Percentiles rank a stretch among this genome's conserved stretches.
phyloP scores from a whole-genome alignment of 2,888 invertebrate genomes.

The Patella caerulea region DNA sequence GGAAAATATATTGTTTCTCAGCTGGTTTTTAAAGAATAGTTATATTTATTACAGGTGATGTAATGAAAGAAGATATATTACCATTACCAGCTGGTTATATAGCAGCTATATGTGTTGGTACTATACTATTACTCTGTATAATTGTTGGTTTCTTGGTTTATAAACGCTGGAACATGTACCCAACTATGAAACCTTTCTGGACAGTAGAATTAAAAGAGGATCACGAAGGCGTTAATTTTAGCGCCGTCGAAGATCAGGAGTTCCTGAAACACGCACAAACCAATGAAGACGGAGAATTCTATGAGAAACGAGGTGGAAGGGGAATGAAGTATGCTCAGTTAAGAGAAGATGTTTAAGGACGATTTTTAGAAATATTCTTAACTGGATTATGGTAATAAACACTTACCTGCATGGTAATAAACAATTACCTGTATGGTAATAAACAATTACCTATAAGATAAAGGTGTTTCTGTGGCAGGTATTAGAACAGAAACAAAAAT shows the following conservation, averaged over 20 bases:
- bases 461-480: too few species aligned
- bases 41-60: slow-evolving; percentile 19
- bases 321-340: slow-evolving; percentile 3
- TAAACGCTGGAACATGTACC: slow-evolving; percentile 42
- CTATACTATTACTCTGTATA: slow-evolving; percentile 44
- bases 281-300: slow-evolving; percentile 7
- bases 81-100: slow-evolving; percentile 39
- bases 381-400: too few species aligned
- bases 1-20: too few species aligned
- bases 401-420: too few species aligned
- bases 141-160: slow-evolving; percentile 51
- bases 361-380: not conserved
- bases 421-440: too few species aligned
- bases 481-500: too few species aligned
- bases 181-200: slow-evolving; percentile 55
- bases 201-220: slow-evolving; percentile 62
- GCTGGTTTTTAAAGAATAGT: too few species aligned
- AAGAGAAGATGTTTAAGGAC: not conserved
- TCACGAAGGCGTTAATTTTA: slow-evolving; percentile 63
- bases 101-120: slow-evolving; percentile 46
- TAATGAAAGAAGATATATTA: slow-evolving; percentile 8
- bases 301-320: not conserved
- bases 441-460: too few species aligned
- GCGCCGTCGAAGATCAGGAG: slow-evolving; percentile 48
- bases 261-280: slow-evolving; percentile 12